A percentile compares a stretch with the other conserved stretches of the same genome.
phyloP scores from a whole-genome alignment of 1,140 invertebrate genomes.

The Telenomus remus region DNA sequence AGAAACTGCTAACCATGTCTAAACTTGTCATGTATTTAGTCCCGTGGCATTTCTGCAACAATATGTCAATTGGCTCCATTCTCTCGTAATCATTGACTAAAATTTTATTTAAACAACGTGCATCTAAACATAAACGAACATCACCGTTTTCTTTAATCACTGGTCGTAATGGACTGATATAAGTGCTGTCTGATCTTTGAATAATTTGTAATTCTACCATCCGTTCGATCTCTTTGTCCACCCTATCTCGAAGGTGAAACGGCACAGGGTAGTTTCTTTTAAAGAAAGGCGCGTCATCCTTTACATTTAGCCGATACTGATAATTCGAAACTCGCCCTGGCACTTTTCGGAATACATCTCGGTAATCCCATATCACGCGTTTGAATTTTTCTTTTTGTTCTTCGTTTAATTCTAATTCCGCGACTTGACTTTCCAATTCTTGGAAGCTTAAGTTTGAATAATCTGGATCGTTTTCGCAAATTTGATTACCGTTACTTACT shows the following conservation, averaged over 20 bases:
- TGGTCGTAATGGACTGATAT: slow-evolving; percentile 20
- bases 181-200: slow-evolving; percentile 50
- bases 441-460: not conserved
- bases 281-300: not conserved
- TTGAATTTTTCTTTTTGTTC: slow-evolving; percentile 12
- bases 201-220: no score
- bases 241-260: slow-evolving; percentile 17
- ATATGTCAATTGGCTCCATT: slow-evolving; percentile 24
- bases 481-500: no score
- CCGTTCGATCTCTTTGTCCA: slow-evolving; percentile 27
- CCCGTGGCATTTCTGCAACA: slow-evolving; percentile 7
- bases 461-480: not conserved
- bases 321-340: slow-evolving; percentile 11
- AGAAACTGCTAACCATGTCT: slow-evolving; percentile 10
- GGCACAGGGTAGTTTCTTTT: slow-evolving; percentile 27
- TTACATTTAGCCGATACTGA: not conserved
- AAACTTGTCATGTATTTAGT: slow-evolving; percentile 2
- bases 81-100: slow-evolving; percentile 15
- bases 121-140: not conserved
- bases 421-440: not conserved
- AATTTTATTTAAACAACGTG: not conserved
- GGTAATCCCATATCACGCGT: slow-evolving; percentile 3
- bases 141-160: slow-evolving; percentile 1
- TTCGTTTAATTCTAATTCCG: not conserved
- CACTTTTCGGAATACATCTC: slow-evolving; percentile 1